These are phyloP conservation scores for Tupaia tana DNA, from an alignment of 2,113 vertebrate genomes.

Conservation along the genomic window DNA sequence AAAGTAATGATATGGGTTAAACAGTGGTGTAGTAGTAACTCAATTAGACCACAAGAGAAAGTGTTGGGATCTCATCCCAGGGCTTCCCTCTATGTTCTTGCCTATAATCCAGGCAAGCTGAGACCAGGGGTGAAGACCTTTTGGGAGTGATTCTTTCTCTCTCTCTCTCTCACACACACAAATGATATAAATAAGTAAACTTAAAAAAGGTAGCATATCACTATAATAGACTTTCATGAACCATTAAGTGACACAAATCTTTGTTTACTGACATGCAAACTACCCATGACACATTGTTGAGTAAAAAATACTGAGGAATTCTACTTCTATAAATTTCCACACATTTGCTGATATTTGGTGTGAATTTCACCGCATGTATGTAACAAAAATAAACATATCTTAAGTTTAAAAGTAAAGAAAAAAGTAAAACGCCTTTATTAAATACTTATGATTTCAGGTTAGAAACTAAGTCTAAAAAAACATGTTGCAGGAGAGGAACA, in stretches of 20 bases:
- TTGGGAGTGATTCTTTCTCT: no score
- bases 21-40: no score
- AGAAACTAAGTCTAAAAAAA: neutral
- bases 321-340: neutral
- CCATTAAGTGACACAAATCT: constrained; percentile 45
- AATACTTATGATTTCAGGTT: neutral
- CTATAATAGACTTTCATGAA: constrained; percentile 51
- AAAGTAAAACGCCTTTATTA: neutral
- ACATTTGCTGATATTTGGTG: neutral
- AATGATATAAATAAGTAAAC: no score
- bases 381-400: neutral
- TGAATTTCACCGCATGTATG: neutral
- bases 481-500: neutral
- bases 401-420: neutral
- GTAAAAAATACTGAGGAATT: neutral
- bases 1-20: neutral
- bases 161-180: no score
- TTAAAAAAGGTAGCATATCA: neutral
- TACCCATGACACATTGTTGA: neutral
- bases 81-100: no score
- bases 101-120: no score
- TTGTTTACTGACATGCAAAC: constrained; percentile 18
- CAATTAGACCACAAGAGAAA: no score
- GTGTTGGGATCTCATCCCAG: no score
- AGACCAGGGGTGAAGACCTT: no score